A percentile compares a stretch with the other conserved stretches of the same genome.
These are phyloP conservation scores for Kryphioiulus occultus DNA, from an alignment of 2,888 invertebrate genomes.

Conservation along the genomic window DNA sequence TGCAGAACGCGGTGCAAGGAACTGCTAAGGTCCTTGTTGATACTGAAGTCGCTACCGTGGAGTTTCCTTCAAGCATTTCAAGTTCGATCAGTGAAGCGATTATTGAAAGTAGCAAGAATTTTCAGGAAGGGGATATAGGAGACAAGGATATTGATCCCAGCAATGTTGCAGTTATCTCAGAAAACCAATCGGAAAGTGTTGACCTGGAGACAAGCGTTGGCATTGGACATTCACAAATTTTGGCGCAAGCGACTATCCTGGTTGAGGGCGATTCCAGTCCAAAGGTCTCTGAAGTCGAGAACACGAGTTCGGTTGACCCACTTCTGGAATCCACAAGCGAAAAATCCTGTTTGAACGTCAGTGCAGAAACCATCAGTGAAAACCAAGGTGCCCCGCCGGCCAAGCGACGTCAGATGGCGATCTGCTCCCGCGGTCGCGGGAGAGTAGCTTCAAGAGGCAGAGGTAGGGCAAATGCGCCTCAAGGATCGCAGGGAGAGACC, in stretches of 20 bases:
- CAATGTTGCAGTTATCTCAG: background rate
- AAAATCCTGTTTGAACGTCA: no score
- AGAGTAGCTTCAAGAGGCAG: background rate
- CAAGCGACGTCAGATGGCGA: slow-evolving; percentile 4
- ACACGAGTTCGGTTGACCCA: background rate
- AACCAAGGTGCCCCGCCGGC: background rate
- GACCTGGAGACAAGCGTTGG: background rate
- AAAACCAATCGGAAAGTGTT: background rate
- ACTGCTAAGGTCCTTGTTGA: background rate
- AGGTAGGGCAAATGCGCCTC: background rate
- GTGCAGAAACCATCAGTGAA: background rate
- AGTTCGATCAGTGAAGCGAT: no score
- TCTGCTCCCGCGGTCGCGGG: slow-evolving; percentile 25
- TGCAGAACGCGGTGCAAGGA: background rate
- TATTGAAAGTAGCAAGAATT: background rate
- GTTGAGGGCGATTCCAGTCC: background rate
- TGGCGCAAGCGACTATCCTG: background rate
- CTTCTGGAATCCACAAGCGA: background rate
- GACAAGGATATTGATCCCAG: background rate
- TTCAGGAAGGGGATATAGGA: background rate
- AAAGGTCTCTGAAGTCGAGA: background rate
- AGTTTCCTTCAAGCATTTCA: background rate
- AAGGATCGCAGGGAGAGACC: background rate
- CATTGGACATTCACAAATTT: background rate
- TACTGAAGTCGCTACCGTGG: background rate